Percentiles rank a stretch among this genome's conserved stretches.
phyloP scores from a whole-genome alignment of 2,113 vertebrate genomes.

The Tragelaphus imberbis region DNA sequence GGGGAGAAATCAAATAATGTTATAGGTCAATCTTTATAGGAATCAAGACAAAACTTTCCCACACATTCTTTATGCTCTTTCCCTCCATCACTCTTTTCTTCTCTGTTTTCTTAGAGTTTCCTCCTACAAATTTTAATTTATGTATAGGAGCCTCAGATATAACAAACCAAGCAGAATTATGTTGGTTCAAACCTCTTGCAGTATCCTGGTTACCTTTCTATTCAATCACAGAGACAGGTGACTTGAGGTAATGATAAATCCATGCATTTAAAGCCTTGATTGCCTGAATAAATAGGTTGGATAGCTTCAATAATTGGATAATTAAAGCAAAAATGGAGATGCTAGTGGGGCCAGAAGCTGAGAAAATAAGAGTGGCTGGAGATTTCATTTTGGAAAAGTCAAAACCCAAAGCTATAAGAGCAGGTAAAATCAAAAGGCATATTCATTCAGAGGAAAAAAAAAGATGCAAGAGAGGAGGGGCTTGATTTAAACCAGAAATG shows the following conservation, averaged over 20 bases:
- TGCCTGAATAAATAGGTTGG: slow-evolving; percentile 68
- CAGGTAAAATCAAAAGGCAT: not conserved
- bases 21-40: not conserved
- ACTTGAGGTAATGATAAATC: slow-evolving; percentile 70
- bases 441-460: not conserved
- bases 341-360: slow-evolving; percentile 37
- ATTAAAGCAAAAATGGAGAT: slow-evolving; percentile 61
- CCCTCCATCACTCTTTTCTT: not conserved
- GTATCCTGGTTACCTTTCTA: slow-evolving; percentile 25
- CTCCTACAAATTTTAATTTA: not conserved
- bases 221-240: slow-evolving; percentile 45
- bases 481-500: not conserved
- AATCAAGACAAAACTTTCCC: not conserved
- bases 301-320: slow-evolving; percentile 64
- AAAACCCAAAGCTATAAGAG: not conserved
- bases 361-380: slow-evolving; percentile 15
- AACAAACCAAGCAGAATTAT: not conserved
- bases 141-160: not conserved
- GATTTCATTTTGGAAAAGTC: slow-evolving; percentile 22
- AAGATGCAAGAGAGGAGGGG: not conserved
- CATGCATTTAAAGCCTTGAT: slow-evolving; percentile 64
- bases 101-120: not conserved
- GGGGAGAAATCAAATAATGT: not conserved
- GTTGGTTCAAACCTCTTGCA: slow-evolving; percentile 12
- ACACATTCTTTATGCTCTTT: not conserved